These are phyloP conservation scores for Rhagoletis zephyria DNA, from an alignment of 1,140 invertebrate species.

Conservation along the genomic window DNA sequence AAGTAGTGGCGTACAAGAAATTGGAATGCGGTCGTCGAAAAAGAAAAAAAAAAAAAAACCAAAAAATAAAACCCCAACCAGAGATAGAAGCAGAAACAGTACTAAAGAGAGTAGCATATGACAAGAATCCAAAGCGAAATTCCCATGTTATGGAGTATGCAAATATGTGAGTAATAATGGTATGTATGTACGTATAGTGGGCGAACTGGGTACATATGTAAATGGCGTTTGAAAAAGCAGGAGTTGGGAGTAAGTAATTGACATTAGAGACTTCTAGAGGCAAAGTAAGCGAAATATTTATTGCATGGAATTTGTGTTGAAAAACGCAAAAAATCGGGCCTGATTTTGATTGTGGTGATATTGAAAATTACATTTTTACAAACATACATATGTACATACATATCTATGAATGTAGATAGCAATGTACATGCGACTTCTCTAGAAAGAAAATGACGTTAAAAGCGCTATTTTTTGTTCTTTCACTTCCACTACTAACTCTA, in stretches of 20 bases:
- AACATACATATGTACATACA: too few relatives aligned
- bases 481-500: background rate
- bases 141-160: conserved; percentile 6
- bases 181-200: background rate
- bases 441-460: background rate
- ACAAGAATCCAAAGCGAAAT: background rate
- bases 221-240: too few relatives aligned
- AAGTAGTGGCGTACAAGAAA: conserved; percentile 20
- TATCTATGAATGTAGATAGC: too few relatives aligned
- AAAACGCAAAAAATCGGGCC: too few relatives aligned
- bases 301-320: too few relatives aligned
- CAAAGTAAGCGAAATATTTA: too few relatives aligned
- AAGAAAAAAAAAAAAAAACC: background rate
- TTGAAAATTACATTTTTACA: too few relatives aligned
- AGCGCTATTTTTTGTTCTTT: conserved; percentile 5
- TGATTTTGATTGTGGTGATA: too few relatives aligned
- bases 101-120: background rate
- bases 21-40: conserved; percentile 36
- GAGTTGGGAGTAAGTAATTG: too few relatives aligned
- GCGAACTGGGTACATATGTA: background rate
- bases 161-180: conserved; percentile 26
- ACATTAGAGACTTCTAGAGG: too few relatives aligned
- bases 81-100: background rate
- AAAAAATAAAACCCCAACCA: background rate
- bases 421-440: too few relatives aligned